Evolutionary conservation across 92 coral and sea anemone species (phyloP), one percentile per base, ranked within the genome.

Genomic region (Hydrozoanthus gracilis): DNA sequence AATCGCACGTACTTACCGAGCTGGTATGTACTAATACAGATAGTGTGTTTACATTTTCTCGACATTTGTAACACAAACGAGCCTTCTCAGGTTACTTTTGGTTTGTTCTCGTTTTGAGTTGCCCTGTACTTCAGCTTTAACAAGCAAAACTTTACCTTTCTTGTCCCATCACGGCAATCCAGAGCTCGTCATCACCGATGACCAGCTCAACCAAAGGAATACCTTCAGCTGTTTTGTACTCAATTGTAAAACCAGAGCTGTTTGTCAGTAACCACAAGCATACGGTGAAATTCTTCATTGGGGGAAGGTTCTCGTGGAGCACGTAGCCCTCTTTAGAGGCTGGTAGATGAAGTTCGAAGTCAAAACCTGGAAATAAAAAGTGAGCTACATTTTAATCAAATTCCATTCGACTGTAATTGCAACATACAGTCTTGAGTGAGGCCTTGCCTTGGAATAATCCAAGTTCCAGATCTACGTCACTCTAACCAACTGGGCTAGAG

Each of bases 191-290:
- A 12, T 51, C n/a, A 3, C 20, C 44, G 7, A 76, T 46, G 52
- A 45, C 12, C 27, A 71, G 2, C n/a, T n/a, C 76, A 1, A 76
- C 27, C 80, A 50, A 10, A 3, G 47, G 6, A 8, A 5, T 10
- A 51, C 80, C 80, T 52, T 44, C 46, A 49, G 49, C 10, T 10
- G 17, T 76, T 48, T 9, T 52, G 8, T 51, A 52, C 27, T 17
- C 49, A 35, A 76, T 10, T 0, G 62, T 51, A 76, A 76, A 76
- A 17, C 80, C 80, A 51, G 80, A 51, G 13, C 15, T 76, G 64
- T 51, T 76, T 76, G 80, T 76, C 64, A 16, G 15, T 15, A 76
- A 17, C 80, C 80, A 76, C 12, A 76, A 76, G 39, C 65, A 76
- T 4, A 76, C 16, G 27, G 80, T 76, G 4, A 76, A 17, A 8